Base-by-base conservation (phyloP, 2,888 invertebrate species). In the Norana najaformis region DNA sequence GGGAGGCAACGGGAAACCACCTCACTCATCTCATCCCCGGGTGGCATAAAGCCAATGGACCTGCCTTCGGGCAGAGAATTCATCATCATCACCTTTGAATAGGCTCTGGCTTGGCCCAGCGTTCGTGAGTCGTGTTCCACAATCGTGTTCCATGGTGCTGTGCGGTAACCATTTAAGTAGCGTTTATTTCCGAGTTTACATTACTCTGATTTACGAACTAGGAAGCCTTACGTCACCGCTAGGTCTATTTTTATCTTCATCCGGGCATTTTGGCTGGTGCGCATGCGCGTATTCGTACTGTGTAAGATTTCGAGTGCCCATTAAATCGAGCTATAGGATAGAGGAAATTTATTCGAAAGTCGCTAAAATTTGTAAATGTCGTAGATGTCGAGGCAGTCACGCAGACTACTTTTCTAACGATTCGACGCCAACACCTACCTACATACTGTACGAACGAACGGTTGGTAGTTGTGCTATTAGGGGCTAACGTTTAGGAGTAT, bases 351-450 rank as follows among this genome's bases (percentile, higher is more conserved):
- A n/a, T 53, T 69, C 69, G 69, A 69, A 69, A 69, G 69, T 69
- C 69, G 69, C n/a, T 69, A 30, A 69, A 69, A 69, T 69, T n/a
- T 69, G 30, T 69, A 69, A 69, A 69, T 13, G 69, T n/a, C 11
- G 30, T n/a, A 69, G n/a, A 69, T 69, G 69, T 69, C 69, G 69
- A 69, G 69, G 8, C 69, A 69, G n/a, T 69, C 69, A 69, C 69
- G 69, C 69, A 69, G n/a, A 69, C 69, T 69, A 69, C 69, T n/a
- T 69, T 69, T n/a, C 69, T 69, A 69, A 69, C 30, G 69, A n/a
- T 69, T 69, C n/a, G 69, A n/a, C 30, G 30, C 69, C 69, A 69
- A 11, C 69, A 69, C 69, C n/a, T 69, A n/a, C 69, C 69, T 69
- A 69, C n/a, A 11, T 69, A 69, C 69, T 69, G 69, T n/a, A n/a